Evolutionary conservation across 2,888 invertebrate species (phyloP), one percentile per base, ranked within the genome.

Genomic region (Drosophila conformis): DNA sequence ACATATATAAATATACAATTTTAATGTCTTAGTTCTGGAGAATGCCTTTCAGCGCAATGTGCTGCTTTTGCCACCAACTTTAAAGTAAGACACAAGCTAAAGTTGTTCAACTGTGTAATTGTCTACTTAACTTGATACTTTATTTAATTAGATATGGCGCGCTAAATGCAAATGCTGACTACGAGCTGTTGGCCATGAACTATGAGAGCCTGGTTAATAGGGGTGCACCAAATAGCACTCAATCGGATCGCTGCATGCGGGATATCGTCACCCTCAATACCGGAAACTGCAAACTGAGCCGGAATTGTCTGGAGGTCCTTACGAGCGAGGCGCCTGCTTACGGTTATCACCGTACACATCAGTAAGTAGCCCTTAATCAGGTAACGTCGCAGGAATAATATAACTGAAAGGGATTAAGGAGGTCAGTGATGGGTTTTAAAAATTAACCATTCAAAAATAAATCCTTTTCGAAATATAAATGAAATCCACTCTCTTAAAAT

Each of bases 281-380:
- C 4, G 69, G 69, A 0, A 61, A 49, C 5, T 92, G 92, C 56
- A 71, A 80, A 29, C 66, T 91, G 0, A 81, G 82, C 29, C 52
- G 59, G 4, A 59, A 70, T 2, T 92, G 92, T 46, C 54, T 92
- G 15, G 69, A 85, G 25, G 64, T 92, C 15, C 78, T 92, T 73
- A 85, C 78, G 4, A 89, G 82, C 11, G 79, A 81, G 63, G 64
- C 76, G 33, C 84, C 91, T 1, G 78, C 91, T 8, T 92, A 88
- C 63, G 92, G 92, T 15, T 92, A 92, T 72, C 90, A 90, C 40
- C 87, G 91, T 4, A 92, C 91, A 33, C 92, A 92, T 82, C 92
- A 92, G 92, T 92, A 81, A 76, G 91, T 85, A 54, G 8, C 11
- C 53, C 18, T 3, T 11, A 49, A 29, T 18, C 11, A 27, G 4